Percentiles rank a stretch among this genome's conserved stretches.
These are phyloP conservation scores for Malthinus seriepunctatus DNA, from an alignment of 2,888 invertebrate species.

Conservation along the genomic window DNA sequence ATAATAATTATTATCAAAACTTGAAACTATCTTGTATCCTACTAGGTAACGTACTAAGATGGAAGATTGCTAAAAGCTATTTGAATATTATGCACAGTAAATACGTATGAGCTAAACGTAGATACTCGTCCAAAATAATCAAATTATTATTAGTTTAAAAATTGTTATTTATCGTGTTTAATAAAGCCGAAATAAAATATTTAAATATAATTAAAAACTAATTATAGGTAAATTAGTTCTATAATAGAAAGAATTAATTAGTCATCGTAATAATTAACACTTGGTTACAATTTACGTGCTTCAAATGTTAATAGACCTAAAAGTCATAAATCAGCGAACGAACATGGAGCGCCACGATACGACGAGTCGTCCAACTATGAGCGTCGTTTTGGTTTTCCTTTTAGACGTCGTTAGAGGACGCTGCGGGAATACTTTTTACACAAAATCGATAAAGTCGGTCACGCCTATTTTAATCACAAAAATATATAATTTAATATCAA, in stretches of 20 bases:
- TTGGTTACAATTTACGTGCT: slow-evolving; percentile 1
- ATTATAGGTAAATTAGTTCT: too few species aligned
- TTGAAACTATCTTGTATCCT: too few species aligned
- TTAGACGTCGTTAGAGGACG: slow-evolving; percentile 40
- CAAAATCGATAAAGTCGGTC: slow-evolving; percentile 43
- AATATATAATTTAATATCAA: slow-evolving; percentile 15
- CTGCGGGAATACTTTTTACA: slow-evolving; percentile 28
- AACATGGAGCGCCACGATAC: slow-evolving; percentile 29
- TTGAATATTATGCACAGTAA: too few species aligned
- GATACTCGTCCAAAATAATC: too few species aligned
- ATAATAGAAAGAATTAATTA: background rate
- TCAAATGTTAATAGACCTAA: slow-evolving; percentile 15
- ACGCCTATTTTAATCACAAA: slow-evolving; percentile 39
- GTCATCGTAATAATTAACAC: slow-evolving; percentile 3
- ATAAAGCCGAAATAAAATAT: too few species aligned
- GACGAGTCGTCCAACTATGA: slow-evolving; percentile 33
- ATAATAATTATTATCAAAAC: too few species aligned
- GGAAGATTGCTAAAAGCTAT: too few species aligned
- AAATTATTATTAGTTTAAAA: too few species aligned
- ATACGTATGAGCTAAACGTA: too few species aligned
- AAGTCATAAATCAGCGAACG: slow-evolving; percentile 15
- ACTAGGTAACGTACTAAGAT: too few species aligned
- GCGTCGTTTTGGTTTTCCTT: slow-evolving; percentile 12
- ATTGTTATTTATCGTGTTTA: too few species aligned
- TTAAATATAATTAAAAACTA: too few species aligned